These are phyloP conservation scores for Anthopleura xanthogrammica DNA, from an alignment of 92 coral and sea anemone genomes.

Conservation along the genomic window DNA sequence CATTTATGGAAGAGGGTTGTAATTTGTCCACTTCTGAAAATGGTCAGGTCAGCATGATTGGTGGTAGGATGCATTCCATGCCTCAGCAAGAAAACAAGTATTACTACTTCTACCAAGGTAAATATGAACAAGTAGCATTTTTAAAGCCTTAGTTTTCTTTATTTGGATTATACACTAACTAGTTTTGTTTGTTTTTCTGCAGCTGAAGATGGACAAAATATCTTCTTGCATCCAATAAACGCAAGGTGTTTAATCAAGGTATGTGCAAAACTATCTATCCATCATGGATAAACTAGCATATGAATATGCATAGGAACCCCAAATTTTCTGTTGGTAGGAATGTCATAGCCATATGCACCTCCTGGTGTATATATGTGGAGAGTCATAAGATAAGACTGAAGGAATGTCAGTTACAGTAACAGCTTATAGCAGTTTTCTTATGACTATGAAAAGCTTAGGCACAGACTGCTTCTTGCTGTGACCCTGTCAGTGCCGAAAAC, in stretches of 20 bases:
- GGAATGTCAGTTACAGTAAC: too few relatives aligned
- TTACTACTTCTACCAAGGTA: conserved; percentile 46
- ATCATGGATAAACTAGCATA: too few relatives aligned
- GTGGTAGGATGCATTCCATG: neutral
- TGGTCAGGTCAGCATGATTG: neutral
- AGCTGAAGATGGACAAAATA: conserved; percentile 98
- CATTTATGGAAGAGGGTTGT: neutral
- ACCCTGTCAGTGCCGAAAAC: too few relatives aligned
- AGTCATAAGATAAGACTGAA: too few relatives aligned
- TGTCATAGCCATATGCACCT: too few relatives aligned
- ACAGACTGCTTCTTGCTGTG: too few relatives aligned
- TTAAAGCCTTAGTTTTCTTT: neutral
- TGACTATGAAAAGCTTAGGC: too few relatives aligned
- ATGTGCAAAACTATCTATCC: neutral
- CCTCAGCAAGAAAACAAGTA: conserved; percentile 3
- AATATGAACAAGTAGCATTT: neutral
- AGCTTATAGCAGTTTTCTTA: too few relatives aligned
- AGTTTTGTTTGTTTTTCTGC: neutral
- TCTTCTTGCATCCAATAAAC: conserved; percentile 89
- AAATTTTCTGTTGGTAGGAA: too few relatives aligned
- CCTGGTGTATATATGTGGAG: too few relatives aligned
- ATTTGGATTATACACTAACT: neutral
- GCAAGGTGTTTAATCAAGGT: conserved; percentile 93
- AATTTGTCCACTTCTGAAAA: neutral
- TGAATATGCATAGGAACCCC: too few relatives aligned